phyloP scores from a whole-genome alignment of 2,797 vertebrate species.

The Chaenodraco wilsoni region DNA sequence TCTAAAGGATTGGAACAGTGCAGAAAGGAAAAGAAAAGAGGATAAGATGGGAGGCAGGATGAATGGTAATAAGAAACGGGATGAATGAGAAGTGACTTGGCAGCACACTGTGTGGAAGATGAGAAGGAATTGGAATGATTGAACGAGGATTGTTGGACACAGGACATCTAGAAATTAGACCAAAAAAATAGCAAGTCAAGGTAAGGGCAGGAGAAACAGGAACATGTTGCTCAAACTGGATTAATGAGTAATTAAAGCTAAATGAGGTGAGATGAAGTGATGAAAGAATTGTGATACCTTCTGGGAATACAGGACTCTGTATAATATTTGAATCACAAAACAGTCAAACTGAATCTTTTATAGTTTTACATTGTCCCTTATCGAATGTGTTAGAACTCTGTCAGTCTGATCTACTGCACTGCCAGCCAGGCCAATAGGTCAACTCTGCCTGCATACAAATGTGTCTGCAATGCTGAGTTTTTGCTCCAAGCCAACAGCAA shows the following conservation, averaged over 20 bases:
- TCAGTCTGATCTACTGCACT: not conserved
- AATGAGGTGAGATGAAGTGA: constrained; percentile 23
- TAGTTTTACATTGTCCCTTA: not conserved
- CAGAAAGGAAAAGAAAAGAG: constrained; percentile 28
- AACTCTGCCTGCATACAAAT: constrained; percentile 18
- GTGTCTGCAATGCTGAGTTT: not conserved
- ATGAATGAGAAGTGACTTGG: constrained; percentile 26
- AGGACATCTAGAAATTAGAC: constrained; percentile 1
- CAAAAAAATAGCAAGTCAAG: constrained; percentile 17
- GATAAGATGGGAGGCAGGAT: constrained; percentile 20
- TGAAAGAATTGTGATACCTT: not conserved
- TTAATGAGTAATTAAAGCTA: constrained; percentile 3
- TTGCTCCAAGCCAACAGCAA: not conserved
- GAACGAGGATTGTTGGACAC: not conserved
- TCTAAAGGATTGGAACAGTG: constrained; percentile 3
- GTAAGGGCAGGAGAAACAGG: constrained; percentile 5
- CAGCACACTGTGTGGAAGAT: not conserved
- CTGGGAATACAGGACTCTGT: not conserved
- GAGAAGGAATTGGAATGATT: constrained; percentile 7
- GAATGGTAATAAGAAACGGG: constrained; percentile 21
- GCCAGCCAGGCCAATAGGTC: constrained; percentile 5
- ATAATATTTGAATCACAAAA: not conserved
- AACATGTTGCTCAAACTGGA: not conserved
- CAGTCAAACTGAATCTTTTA: no score
- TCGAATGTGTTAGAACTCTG: not conserved